phyloP scores from a whole-genome alignment of 2,888 invertebrate species.

The Zaprionus bogoriensis region DNA sequence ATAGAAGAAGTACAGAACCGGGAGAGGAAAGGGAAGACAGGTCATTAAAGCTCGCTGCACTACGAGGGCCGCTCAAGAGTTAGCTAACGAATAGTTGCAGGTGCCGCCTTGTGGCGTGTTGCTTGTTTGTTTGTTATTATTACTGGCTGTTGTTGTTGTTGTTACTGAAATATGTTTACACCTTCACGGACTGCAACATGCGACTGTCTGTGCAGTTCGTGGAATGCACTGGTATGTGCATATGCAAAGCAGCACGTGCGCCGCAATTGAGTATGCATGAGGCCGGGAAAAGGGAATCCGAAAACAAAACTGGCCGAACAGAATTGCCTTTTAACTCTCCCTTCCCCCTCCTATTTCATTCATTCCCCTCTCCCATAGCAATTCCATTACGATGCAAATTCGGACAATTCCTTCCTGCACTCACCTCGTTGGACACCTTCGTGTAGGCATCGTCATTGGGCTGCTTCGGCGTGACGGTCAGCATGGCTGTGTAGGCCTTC shows the following conservation, averaged over 20 bases:
- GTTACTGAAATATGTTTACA: slow-evolving; percentile 44
- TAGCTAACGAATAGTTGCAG: slow-evolving; percentile 19
- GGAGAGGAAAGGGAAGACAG: neutral
- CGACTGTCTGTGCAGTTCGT: neutral
- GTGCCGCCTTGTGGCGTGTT: neutral
- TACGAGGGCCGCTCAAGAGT: neutral
- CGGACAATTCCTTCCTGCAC: slow-evolving; percentile 22
- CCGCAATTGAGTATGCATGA: slow-evolving; percentile 41
- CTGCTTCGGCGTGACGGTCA: slow-evolving; percentile 93
- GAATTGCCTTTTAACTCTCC: neutral
- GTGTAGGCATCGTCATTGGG: slow-evolving; percentile 90
- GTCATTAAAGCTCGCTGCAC: slow-evolving; percentile 11
- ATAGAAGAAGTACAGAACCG: neutral
- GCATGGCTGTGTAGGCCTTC: slow-evolving; percentile 92
- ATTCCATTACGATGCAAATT: slow-evolving; percentile 57
- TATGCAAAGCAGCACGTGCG: slow-evolving; percentile 52
- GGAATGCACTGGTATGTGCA: too few relatives aligned
- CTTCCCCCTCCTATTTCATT: neutral
- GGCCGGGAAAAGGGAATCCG: neutral
- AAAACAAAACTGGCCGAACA: neutral
- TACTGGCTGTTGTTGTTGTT: slow-evolving; percentile 9
- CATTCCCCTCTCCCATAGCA: neutral
- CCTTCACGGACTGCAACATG: slow-evolving; percentile 2
- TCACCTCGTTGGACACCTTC: slow-evolving; percentile 89
- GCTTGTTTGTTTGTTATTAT: slow-evolving; percentile 19